Percentiles rank a stretch among this genome's conserved stretches.
Evolutionary conservation across 2,888 invertebrate species (phyloP).

Genomic region (Apoda limacodes): DNA sequence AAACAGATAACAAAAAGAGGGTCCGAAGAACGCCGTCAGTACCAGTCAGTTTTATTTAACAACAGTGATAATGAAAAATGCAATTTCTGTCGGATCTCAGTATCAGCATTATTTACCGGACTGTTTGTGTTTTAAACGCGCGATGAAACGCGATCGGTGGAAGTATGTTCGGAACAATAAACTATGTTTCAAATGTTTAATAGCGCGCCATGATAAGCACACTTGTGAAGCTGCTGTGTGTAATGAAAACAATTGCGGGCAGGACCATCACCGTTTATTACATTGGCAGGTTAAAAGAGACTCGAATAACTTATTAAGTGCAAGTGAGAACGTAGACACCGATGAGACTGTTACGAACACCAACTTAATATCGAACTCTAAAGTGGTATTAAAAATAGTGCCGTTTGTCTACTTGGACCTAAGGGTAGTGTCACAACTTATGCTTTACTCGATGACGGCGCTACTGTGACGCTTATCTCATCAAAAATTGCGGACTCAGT

Average conservation of each 20-base stretch:
- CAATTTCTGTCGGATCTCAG: too few relatives aligned
- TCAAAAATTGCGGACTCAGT: constrained; percentile 8
- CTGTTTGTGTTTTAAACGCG: neutral
- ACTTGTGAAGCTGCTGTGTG: neutral
- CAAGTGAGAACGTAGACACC: too few relatives aligned
- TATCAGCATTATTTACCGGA: neutral
- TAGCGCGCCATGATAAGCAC: neutral
- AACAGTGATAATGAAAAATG: too few relatives aligned
- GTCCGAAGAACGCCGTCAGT: too few relatives aligned
- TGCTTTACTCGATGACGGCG: constrained; percentile 16
- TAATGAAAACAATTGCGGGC: constrained; percentile 1
- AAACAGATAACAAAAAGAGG: too few relatives aligned
- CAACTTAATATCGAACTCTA: too few relatives aligned
- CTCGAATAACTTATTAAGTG: too few relatives aligned
- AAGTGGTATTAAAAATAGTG: too few relatives aligned
- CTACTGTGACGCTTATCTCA: constrained; percentile 14
- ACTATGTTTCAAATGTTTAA: constrained; percentile 1
- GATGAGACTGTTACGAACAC: too few relatives aligned
- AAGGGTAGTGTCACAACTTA: constrained; percentile 6
- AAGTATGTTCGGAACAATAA: neutral
- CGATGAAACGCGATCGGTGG: constrained; percentile 1
- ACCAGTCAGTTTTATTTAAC: too few relatives aligned
- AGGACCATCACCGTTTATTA: neutral
- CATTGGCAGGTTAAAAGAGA: neutral
- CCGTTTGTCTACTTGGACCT: too few relatives aligned